Conservation (phyloP, 2,888 invertebrate genomes). For the Perithous albicinctus region DNA sequence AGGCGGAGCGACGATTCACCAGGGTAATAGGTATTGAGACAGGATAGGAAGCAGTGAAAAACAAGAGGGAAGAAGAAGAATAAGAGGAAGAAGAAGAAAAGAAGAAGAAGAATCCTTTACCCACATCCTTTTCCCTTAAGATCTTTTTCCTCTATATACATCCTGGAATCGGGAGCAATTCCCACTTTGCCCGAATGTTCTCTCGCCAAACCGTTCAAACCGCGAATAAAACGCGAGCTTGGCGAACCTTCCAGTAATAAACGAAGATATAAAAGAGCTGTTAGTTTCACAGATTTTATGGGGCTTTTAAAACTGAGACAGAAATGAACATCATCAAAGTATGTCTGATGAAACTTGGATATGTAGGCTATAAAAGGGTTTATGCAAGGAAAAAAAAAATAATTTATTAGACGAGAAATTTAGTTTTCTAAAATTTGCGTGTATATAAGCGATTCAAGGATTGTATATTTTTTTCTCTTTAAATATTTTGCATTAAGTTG, state of each 20-base stretch:
- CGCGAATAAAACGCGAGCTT: neutral
- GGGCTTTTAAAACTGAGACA: neutral
- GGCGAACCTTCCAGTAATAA: neutral
- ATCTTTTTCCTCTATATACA: neutral
- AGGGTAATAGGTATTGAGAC: slow-evolving; percentile 49
- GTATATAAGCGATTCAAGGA: too few species aligned
- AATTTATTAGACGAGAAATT: neutral
- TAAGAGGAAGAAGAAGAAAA: too few species aligned
- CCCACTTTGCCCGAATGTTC: slow-evolving; percentile 24
- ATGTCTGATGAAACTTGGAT: neutral
- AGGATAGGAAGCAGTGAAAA: slow-evolving; percentile 13
- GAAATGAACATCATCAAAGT: neutral
- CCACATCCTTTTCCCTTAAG: slow-evolving; percentile 17
- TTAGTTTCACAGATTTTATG: slow-evolving; percentile 1
- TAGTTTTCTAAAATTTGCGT: neutral
- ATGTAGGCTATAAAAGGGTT: neutral
- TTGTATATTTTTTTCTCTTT: too few species aligned
- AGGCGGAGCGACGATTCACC: slow-evolving; percentile 14
- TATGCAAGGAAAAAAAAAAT: neutral
- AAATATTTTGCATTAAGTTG: too few species aligned
- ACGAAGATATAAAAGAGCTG: slow-evolving; percentile 4
- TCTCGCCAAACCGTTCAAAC: neutral
- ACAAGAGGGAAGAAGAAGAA: neutral
- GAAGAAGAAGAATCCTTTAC: slow-evolving; percentile 10
- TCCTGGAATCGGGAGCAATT: slow-evolving; percentile 22